Percentiles rank a stretch among this genome's conserved stretches.
These are phyloP conservation scores for Montipora capitata DNA, from an alignment of 92 coral and sea anemone species.

Conservation along the genomic window DNA sequence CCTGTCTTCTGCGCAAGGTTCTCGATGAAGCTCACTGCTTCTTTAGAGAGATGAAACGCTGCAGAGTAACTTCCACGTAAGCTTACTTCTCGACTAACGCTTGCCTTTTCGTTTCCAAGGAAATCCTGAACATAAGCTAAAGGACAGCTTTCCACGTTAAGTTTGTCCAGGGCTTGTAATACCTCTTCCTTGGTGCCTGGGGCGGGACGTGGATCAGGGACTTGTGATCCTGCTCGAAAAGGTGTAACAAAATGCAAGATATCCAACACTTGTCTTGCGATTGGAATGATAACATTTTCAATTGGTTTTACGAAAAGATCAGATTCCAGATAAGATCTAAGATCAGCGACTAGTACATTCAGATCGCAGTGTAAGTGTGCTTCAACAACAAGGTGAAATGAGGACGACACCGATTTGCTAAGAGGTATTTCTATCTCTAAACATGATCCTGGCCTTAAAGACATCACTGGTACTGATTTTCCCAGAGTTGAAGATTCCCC, in stretches of 20 bases:
- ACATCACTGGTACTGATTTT: slow-evolving; percentile 27
- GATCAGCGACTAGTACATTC: slow-evolving; percentile 27
- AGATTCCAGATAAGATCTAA: background rate
- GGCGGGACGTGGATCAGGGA: background rate
- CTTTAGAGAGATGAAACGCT: slow-evolving; percentile 34
- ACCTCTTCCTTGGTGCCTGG: slow-evolving; percentile 26
- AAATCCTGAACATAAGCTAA: background rate
- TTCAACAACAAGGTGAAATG: slow-evolving; percentile 32
- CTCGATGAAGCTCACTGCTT: slow-evolving; percentile 25
- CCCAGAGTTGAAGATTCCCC: background rate
- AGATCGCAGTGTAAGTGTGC: slow-evolving; percentile 35
- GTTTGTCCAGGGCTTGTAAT: slow-evolving; percentile 12
- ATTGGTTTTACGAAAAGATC: background rate
- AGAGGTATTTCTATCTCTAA: slow-evolving; percentile 34
- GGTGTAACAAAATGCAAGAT: slow-evolving; percentile 31
- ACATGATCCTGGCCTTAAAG: slow-evolving; percentile 20
- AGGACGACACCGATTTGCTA: slow-evolving; percentile 6
- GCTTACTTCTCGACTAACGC: background rate
- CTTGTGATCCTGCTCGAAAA: background rate
- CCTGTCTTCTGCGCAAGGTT: background rate
- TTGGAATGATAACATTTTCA: slow-evolving; percentile 21
- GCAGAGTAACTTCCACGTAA: slow-evolving; percentile 35
- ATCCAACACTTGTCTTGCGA: slow-evolving; percentile 14
- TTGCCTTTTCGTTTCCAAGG: background rate
- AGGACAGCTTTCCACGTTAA: background rate